Evolutionary conservation across 2,113 vertebrate genomes (phyloP), one percentile per base, ranked within the genome.

Genomic region (Sinocyclocheilus grahami): DNA sequence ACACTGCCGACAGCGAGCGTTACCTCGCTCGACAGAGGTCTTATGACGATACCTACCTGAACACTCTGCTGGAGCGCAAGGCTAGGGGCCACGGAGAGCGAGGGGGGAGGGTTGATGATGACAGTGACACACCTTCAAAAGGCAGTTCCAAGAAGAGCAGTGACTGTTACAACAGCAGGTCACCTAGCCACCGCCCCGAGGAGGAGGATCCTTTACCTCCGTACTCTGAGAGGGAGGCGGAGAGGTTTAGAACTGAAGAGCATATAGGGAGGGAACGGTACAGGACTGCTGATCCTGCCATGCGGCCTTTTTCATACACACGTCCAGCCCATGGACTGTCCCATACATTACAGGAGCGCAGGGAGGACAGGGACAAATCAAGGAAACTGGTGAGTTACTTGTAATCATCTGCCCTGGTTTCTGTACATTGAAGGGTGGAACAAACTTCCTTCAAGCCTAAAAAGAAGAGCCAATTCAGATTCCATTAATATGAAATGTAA

Each of bases 361-460:
- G 96, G 90, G 98, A 97, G 82, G 97, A 98, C 58, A 96, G 96
- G 89, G 96, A 98, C 72, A 94, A 94, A 72, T 89, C 91, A 92
- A 95, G 95, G 91, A 98, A 98, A 94, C 90, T 96, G 92, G 97
- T 99, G 95, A 97, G 97, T 96, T 94, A 94, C 84, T 87, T 95
- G 60, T 95, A 93, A 89, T 86, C 89, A 82, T 74, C 81, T 51
- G 77, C 65, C 78, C 8, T 48, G 9, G 69, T 22, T 33, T 72
- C 63, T 27, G 18, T 7, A n/a, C 24, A 81, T 16, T 77, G 2
- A 58, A 51, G 13, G 33, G 67, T 65, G 55, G 33, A n/a, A 8
- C 27, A 67, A 46, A 62, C 14, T 74, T 42, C 14, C 2, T 22
- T 13, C 2, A 53, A 62, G 48, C n/a, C 13, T n/a, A 39, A 79